Percentiles rank a stretch among this genome's conserved stretches.
Conservation (phyloP, 2,888 invertebrate genomes). For the Drosophila algonquin region DNA sequence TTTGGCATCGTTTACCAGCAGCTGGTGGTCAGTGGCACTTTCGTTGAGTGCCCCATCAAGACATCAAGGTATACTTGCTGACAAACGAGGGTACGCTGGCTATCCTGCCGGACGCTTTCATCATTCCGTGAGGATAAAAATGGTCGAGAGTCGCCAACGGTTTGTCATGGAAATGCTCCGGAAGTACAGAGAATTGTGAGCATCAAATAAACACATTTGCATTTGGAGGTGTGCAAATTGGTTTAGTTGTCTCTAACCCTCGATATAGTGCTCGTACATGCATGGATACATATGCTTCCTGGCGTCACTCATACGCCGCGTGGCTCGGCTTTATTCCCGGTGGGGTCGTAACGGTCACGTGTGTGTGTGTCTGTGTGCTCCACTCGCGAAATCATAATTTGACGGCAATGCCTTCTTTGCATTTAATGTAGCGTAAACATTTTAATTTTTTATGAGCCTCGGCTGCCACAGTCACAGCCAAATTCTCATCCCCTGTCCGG, state of each 20-base stretch:
- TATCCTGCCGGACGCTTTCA: conserved; percentile 44
- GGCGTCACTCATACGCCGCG: conserved; percentile 42
- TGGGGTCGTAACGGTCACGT: conserved; percentile 52
- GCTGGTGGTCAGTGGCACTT: conserved; percentile 51
- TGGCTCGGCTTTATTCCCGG: conserved; percentile 43
- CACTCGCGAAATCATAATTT: conserved; percentile 74
- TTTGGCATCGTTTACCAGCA: conserved; percentile 36
- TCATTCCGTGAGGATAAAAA: conserved; percentile 24
- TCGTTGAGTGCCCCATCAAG: conserved; percentile 50
- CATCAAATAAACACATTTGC: conserved; percentile 39
- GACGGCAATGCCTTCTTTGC: conserved; percentile 65
- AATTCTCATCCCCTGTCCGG: background rate
- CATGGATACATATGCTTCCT: conserved; percentile 29
- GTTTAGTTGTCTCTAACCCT: conserved; percentile 44
- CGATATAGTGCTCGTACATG: too few species aligned
- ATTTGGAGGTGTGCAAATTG: conserved; percentile 51
- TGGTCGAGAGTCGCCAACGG: conserved; percentile 11
- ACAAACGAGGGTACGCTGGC: conserved; percentile 14
- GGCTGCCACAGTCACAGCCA: conserved; percentile 10
- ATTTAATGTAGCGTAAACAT: conserved; percentile 81
- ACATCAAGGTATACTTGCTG: conserved; percentile 42
- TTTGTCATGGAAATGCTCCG: conserved; percentile 49
- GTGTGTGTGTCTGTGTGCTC: conserved; percentile 19
- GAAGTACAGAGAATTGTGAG: conserved; percentile 41
- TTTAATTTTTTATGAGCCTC: conserved; percentile 78